Evolutionary conservation across 2,888 invertebrate genomes (phyloP), one percentile per base, ranked within the genome.

Genomic region (Miltochrista miniata): DNA sequence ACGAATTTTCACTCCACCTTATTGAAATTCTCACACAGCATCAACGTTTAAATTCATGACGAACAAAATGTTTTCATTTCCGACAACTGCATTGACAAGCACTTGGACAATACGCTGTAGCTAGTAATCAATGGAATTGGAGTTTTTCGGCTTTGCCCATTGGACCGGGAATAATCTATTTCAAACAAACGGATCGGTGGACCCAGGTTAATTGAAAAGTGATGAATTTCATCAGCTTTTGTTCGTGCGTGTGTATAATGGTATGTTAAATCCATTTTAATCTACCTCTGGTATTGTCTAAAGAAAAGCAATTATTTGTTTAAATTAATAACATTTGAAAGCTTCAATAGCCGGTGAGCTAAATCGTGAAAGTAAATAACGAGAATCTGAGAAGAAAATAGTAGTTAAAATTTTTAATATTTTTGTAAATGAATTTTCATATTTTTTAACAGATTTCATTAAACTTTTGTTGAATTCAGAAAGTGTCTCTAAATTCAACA

Each of bases 121-220:
- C 55, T 48, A 53, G 48, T 65, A 55, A 68, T 68, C 54, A 64
- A 61, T 61, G 45, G 53, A 68, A 74, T 70, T 69, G 67, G 61
- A 69, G 62, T 65, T 70, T 76, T 75, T 72, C 66, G 54, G 65
- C 67, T 70, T 64, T 68, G 67, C 54, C 51, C 74, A 56, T 43
- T 58, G 61, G 48, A 61, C 60, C 61, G 63, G 51, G 54, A 60
- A 71, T 79, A 76, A 76, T 78, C 75, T 76, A 78, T 76, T 74
- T 70, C 67, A 76, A 76, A 77, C 73, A 78, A 76, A 77, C 71
- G 68, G 57, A 70, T 64, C 69, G 61, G 43, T 57, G 56, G 56
- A 53, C 62, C 59, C 56, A 64, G 65, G 69, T 79, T 80, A 81
- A 81, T 81, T 81, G 78, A 67, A 81, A 77, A 74, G 65, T 74